Evolutionary conservation across 1,140 invertebrate genomes (phyloP), one percentile per base, ranked within the genome.

Genomic region (Gonioctena quinquepunctata): DNA sequence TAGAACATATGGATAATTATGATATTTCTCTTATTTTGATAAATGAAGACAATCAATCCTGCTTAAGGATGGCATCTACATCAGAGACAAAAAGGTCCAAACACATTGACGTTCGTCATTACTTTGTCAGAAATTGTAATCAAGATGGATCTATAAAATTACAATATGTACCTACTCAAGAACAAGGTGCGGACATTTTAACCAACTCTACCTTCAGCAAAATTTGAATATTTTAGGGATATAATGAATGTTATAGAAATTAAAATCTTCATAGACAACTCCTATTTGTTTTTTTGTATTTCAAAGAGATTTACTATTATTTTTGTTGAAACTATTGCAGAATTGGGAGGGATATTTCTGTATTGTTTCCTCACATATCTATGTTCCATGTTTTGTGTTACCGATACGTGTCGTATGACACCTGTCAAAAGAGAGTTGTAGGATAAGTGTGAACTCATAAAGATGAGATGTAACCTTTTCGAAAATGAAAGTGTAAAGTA

Each of bases 41-140:
- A 3, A 64, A 59, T 22, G 60, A 72, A 16, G 60, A 72, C 59
- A 69, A 72, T 48, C 67, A 69, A 65, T 69, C 64, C 16, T 72
- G 67, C 59, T 69, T 69, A 42, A 72, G 65, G 25, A 64, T 72
- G 23, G 48, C 49, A 18, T 19, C 60, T n/a, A 69, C 28, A 25
- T 8, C 49, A 6, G 62, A 72, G 49, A 62, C 27, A 26, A 71
- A 71, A 57, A 60, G 78, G 7, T 74, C 74, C n/a, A 82, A 82
- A 62, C 79, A 80, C 69, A 78, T 80, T 65, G 77, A 79, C 50
- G 71, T 81, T 18, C 72, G 75, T 27, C 74, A 80, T 50, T 72
- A 81, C 63, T 81, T 80, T 65, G 65, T 82, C 6, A 28, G 73
- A 57, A 27, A 69, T 42, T 22, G 54, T n/a, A 49, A 69, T 13